These are phyloP conservation scores for Xerus inauris DNA, from an alignment of 2,113 vertebrate species.

Conservation along the genomic window DNA sequence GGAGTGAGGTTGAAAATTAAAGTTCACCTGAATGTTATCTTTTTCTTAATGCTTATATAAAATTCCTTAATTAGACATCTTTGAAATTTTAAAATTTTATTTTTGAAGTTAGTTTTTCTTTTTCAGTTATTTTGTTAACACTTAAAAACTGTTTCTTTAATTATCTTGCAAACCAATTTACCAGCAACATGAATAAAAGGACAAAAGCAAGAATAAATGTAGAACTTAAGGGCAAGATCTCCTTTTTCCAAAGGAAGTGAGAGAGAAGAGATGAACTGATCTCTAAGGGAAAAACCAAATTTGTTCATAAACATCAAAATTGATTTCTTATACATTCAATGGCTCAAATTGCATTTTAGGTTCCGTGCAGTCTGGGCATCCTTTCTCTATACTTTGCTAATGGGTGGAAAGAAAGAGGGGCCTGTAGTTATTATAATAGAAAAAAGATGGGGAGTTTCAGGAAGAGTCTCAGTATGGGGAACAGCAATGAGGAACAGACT, in stretches of 20 bases:
- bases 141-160: constrained; percentile 54
- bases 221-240: constrained; percentile 71
- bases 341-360: not conserved
- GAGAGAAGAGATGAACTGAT: constrained; percentile 74
- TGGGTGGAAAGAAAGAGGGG: not conserved
- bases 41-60: not conserved
- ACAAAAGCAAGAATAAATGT: constrained; percentile 73
- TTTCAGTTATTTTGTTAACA: constrained; percentile 16
- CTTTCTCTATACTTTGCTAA: not conserved
- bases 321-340: not conserved
- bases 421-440: not conserved
- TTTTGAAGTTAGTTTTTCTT: constrained; percentile 53
- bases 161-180: constrained; percentile 66
- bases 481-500: not conserved
- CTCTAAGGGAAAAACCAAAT: constrained; percentile 76
- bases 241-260: constrained; percentile 76
- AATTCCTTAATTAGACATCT: constrained; percentile 47
- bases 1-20: constrained; percentile 10
- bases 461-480: not conserved
- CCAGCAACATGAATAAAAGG: constrained; percentile 50
- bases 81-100: constrained; percentile 9
- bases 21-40: not conserved
- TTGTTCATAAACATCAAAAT: constrained; percentile 72
- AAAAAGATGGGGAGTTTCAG: not conserved
- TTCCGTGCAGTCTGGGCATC: too few relatives aligned